phyloP scores from a whole-genome alignment of 1,140 invertebrate species.

The Acyrthosiphon pisum region DNA sequence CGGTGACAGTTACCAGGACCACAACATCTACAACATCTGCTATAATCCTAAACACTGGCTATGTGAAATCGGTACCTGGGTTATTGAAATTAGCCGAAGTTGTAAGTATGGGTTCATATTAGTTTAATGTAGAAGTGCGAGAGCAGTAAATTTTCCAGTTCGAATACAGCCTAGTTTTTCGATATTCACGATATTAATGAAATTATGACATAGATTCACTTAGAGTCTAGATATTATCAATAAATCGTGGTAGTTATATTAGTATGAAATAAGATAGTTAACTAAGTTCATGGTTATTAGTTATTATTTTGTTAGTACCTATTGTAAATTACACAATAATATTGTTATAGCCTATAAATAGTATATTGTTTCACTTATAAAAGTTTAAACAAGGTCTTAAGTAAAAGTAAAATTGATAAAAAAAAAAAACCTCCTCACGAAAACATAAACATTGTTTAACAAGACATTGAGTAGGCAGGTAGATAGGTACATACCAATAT shows the following conservation, averaged over 20 bases:
- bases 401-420: neutral
- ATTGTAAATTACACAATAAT: neutral
- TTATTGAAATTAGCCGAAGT: slow-evolving; percentile 77
- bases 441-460: neutral
- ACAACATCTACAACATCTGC: slow-evolving; percentile 77
- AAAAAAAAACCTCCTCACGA: neutral
- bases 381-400: neutral
- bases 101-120: slow-evolving; percentile 66
- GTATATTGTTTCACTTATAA: neutral
- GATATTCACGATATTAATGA: neutral
- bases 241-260: neutral
- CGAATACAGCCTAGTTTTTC: neutral
- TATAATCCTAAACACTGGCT: slow-evolving; percentile 78
- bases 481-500: neutral
- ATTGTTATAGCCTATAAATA: neutral
- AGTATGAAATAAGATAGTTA: too few relatives aligned
- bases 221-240: neutral
- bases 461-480: neutral
- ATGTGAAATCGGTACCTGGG: slow-evolving; percentile 75
- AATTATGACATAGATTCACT: too few relatives aligned
- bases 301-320: too few relatives aligned
- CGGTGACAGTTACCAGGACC: slow-evolving; percentile 81
- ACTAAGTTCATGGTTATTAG: neutral
- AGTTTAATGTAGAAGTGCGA: neutral
- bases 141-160: neutral